Evolutionary conservation across 2,797 vertebrate species (phyloP).

Genomic region (Tangara arthus): DNA sequence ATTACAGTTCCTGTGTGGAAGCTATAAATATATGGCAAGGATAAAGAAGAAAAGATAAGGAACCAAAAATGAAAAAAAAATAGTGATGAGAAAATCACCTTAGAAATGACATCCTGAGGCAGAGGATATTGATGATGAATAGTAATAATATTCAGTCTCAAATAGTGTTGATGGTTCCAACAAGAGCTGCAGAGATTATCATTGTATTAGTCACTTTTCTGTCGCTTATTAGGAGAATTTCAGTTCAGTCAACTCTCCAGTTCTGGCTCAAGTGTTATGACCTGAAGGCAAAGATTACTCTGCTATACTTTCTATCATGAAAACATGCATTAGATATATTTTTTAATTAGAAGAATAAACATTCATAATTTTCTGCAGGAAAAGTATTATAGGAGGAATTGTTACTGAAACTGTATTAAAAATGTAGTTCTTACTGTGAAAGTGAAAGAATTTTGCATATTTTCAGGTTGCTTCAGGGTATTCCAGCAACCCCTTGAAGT

Average conservation of each 20-base stretch:
- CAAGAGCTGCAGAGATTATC: constrained; percentile 3
- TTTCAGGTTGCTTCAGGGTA: constrained; percentile 21
- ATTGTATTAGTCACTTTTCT: not conserved
- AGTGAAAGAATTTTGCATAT: constrained; percentile 16
- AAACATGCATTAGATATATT: not conserved
- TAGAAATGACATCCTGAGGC: constrained; percentile 14
- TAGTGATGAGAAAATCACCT: not conserved
- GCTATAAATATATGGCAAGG: constrained; percentile 8
- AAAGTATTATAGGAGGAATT: not conserved
- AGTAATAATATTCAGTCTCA: constrained; percentile 14
- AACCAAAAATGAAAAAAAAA: not conserved
- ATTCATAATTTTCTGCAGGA: not conserved
- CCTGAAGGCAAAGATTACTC: not conserved
- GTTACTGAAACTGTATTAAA: constrained; percentile 1
- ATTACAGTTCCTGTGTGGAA: constrained; percentile 18
- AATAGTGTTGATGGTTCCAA: constrained; percentile 6
- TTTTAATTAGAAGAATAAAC: not conserved
- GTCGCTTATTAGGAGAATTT: constrained; percentile 8
- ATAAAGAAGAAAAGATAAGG: constrained; percentile 32
- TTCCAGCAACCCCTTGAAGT: constrained; percentile 16
- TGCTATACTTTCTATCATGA: not conserved
- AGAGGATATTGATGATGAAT: constrained; percentile 26
- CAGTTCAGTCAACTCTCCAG: not conserved
- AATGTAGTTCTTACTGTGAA: not conserved
- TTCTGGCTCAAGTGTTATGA: not conserved